Conservation (phyloP, 2,888 invertebrate genomes). For the Heteropelma amictum region DNA sequence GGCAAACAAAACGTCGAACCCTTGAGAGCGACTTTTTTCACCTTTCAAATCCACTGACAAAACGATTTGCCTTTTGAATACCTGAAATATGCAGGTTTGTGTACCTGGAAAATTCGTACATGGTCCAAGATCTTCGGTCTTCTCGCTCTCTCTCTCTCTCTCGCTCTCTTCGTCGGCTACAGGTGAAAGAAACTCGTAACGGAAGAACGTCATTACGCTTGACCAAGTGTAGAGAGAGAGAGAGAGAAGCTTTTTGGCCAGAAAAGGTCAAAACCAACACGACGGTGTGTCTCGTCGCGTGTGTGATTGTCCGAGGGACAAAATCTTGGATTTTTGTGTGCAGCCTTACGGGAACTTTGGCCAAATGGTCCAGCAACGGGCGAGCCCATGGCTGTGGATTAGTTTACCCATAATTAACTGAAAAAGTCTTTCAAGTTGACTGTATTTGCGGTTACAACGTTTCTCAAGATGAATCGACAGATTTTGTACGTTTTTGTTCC, state of each 20-base stretch:
- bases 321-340: too few relatives aligned
- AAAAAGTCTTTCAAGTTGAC: too few relatives aligned
- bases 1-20: constrained; percentile 11
- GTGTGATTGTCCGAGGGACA: not conserved
- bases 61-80: constrained; percentile 16
- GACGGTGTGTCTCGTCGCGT: too few relatives aligned
- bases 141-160: constrained; percentile 4
- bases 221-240: constrained; percentile 18
- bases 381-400: too few relatives aligned
- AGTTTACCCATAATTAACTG: too few relatives aligned
- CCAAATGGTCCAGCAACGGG: too few relatives aligned
- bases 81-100: not conserved
- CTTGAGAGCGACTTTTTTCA: constrained; percentile 2
- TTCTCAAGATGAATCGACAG: too few relatives aligned
- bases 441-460: too few relatives aligned
- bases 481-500: too few relatives aligned
- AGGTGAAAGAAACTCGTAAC: constrained; percentile 1
- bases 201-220: constrained; percentile 20
- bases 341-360: not conserved
- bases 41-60: constrained; percentile 30
- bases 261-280: not conserved
- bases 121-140: not conserved
- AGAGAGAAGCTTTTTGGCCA: not conserved
- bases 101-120: constrained; percentile 30
- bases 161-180: too few relatives aligned